phyloP scores from a whole-genome alignment of 2,888 invertebrate species.

The Folsomia candida region DNA sequence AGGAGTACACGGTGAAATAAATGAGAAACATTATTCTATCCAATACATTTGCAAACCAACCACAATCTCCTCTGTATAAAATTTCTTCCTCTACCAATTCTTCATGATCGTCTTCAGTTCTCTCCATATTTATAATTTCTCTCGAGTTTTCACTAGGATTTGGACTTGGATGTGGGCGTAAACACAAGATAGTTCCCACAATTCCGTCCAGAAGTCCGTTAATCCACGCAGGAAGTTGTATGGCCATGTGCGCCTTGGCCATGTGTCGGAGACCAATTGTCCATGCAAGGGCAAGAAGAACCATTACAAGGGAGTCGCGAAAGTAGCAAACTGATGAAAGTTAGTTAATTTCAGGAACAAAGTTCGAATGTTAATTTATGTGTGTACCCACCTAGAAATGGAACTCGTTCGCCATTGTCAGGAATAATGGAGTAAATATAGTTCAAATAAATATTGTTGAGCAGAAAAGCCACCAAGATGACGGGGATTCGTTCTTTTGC shows the following conservation, averaged over 20 bases:
- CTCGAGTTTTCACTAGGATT: neutral
- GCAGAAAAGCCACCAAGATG: conserved; percentile 18
- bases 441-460: conserved; percentile 29
- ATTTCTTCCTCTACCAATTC: conserved; percentile 21
- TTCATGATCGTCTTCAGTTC: conserved; percentile 22
- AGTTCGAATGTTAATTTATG: neutral
- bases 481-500: conserved; percentile 32
- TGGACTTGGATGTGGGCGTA: conserved; percentile 25
- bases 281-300: conserved; percentile 29
- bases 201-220: conserved; percentile 22
- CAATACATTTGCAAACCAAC: conserved; percentile 36
- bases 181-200: conserved; percentile 24
- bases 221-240: conserved; percentile 25
- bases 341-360: neutral
- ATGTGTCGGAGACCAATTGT: conserved; percentile 28
- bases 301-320: conserved; percentile 36
- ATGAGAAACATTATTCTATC: conserved; percentile 31
- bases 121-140: neutral
- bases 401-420: conserved; percentile 27
- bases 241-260: conserved; percentile 23
- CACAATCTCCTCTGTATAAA: conserved; percentile 30
- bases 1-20: conserved; percentile 26
- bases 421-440: conserved; percentile 25
- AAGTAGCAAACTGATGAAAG: conserved; percentile 31
- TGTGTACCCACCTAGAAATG: conserved; percentile 27